phyloP scores from a whole-genome alignment of 2,888 invertebrate genomes.

The Phaonia tiefii region DNA sequence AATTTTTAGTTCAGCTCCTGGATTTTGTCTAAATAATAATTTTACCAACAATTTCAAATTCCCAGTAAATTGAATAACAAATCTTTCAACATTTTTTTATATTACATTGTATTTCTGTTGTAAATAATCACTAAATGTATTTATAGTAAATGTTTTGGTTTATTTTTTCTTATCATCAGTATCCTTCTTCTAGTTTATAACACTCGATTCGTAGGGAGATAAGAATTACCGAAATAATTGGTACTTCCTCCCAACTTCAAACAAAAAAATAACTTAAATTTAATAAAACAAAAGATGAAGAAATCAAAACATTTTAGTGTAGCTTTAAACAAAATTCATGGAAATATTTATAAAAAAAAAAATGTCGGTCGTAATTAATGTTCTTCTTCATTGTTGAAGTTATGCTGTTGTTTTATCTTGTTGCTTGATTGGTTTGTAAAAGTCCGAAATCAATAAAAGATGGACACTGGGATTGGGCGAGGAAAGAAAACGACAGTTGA shows the following conservation, averaged over 20 bases:
- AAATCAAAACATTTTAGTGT: constrained; percentile 21
- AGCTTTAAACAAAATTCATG: constrained; percentile 27
- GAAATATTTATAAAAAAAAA: constrained; percentile 36
- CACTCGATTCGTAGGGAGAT: constrained; percentile 13
- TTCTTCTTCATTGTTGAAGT: neutral
- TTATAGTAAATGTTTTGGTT: constrained; percentile 36
- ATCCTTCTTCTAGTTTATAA: constrained; percentile 34
- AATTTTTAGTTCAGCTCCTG: too few species aligned
- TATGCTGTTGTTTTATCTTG: neutral
- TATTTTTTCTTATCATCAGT: constrained; percentile 35
- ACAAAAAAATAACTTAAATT: constrained; percentile 29
- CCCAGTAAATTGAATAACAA: constrained; percentile 8
- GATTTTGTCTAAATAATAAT: too few species aligned
- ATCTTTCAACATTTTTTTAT: neutral
- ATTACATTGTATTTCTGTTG: constrained; percentile 18
- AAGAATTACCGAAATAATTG: constrained; percentile 38
- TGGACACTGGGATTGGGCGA: constrained; percentile 19
- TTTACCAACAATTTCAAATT: too few species aligned
- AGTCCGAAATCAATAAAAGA: constrained; percentile 10
- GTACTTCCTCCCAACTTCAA: constrained; percentile 21
- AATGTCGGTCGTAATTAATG: constrained; percentile 17
- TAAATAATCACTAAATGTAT: constrained; percentile 47
- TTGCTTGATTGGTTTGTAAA: neutral
- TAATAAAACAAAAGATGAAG: constrained; percentile 29
- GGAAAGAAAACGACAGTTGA: neutral